These are phyloP conservation scores for Eupithecia insigniata DNA, from an alignment of 2,888 invertebrate genomes.

Conservation along the genomic window DNA sequence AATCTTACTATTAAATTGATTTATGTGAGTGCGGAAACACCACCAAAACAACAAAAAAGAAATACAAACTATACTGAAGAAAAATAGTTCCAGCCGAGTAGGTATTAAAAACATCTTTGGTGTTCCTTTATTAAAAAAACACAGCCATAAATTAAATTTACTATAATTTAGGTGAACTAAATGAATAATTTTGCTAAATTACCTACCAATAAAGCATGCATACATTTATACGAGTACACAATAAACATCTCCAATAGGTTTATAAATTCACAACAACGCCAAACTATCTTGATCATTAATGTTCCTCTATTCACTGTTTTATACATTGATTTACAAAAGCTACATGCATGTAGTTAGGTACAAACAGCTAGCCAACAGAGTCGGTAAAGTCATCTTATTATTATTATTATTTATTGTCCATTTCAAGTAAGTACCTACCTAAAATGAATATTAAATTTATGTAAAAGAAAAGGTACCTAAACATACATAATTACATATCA, in stretches of 20 bases:
- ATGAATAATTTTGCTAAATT: not conserved
- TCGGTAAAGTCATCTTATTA: not conserved
- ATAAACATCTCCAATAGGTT: not conserved
- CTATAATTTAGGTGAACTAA: constrained; percentile 9
- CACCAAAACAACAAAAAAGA: not conserved
- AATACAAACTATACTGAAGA: not conserved
- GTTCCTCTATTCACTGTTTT: constrained; percentile 27
- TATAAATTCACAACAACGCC: constrained; percentile 20
- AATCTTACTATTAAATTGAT: not conserved
- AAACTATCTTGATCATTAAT: constrained; percentile 1
- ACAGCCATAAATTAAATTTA: constrained; percentile 12
- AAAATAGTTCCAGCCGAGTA: not conserved
- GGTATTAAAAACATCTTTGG: constrained; percentile 3
- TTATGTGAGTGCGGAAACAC: not conserved
- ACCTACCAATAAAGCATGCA: constrained; percentile 2
- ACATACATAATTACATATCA: not conserved
- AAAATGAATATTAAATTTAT: constrained; percentile 32
- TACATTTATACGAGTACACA: constrained; percentile 8
- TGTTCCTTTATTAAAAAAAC: not conserved
- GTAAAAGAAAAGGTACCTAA: not conserved
- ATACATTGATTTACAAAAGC: constrained; percentile 52
- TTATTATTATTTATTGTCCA: constrained; percentile 48
- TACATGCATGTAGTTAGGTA: constrained; percentile 37
- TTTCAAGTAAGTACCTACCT: constrained; percentile 45
- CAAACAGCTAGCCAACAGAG: constrained; percentile 30